Evolutionary conservation across 2,113 vertebrate species (phyloP).

Genomic region (Condylura cristata): DNA sequence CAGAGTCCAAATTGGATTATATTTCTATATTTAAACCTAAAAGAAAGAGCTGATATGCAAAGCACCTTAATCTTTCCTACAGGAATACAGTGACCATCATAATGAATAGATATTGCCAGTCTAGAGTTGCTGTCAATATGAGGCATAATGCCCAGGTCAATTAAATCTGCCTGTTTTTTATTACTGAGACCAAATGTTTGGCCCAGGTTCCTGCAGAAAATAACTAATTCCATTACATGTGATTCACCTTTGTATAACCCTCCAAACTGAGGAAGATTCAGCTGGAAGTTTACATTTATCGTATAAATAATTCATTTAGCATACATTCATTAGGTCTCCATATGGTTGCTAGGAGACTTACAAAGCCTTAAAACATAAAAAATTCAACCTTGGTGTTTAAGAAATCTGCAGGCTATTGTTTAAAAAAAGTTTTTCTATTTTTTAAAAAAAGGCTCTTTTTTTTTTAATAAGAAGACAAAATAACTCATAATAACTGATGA

Average conservation of each 20-base stretch:
- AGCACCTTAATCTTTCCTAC: conserved; percentile 21
- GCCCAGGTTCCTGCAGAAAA: conserved; percentile 65
- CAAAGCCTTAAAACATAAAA: background rate
- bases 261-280: conserved; percentile 32
- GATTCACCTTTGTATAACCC: conserved; percentile 69
- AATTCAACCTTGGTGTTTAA: background rate
- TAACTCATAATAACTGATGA: background rate
- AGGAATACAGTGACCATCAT: conserved; percentile 5
- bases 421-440: background rate
- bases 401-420: background rate
- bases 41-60: background rate
- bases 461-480: background rate
- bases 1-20: conserved; percentile 6
- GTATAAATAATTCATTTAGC: conserved; percentile 47
- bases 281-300: conserved; percentile 47
- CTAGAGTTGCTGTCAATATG: background rate
- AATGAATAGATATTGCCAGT: background rate
- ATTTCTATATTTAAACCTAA: conserved; percentile 53
- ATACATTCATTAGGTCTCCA: background rate
- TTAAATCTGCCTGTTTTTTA: conserved; percentile 71
- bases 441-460: background rate
- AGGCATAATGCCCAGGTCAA: conserved; percentile 18
- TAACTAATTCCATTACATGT: conserved; percentile 72
- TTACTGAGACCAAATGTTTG: conserved; percentile 70
- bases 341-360: background rate